Base-by-base conservation (phyloP, 37 sponge, comb jelly and placozoan genomes). In the Spongilla lacustris region DNA sequence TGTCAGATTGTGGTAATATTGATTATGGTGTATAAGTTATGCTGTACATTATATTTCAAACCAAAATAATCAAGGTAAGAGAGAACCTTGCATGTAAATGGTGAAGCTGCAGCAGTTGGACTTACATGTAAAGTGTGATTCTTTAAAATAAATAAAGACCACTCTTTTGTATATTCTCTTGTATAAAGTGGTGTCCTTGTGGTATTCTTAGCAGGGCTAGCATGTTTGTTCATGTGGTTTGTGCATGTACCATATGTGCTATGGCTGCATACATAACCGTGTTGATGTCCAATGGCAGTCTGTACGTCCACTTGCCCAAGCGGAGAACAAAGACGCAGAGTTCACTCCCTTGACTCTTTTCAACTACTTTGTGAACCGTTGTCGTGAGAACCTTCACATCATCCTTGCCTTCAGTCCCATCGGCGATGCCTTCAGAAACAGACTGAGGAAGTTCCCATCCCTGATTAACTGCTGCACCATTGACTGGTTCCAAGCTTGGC, bases 401-500 rank as follows among this genome's bases (percentile, higher is more conserved):
- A 94, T 97, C 25, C 86, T 99, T 3, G 97, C 97, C 67, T 94
- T 99, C 93, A 95, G 96, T 49, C 99, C 99, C 70, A 99, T 99
- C 22, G 99, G 99, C 28, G 96, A 97, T 74, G 95, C 99, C 58
- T 99, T 99, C 89, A 75, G 99, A 34, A 95, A 89, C 77, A 78
- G 99, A 17, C 75, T 99, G 70, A 84, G 99, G 46, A 92, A 96
- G 84, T 99, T 97, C 82, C 99, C 99, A 0, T 99, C 99, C n/a
- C 95, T 99, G 83, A 99, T 99, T 83, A 99, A 99, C 86, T 99
- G 99, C 84, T 99, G 99, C 74, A 99, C 97, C 46, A 99, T 99
- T 24, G 99, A 99, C 89, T 99, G 99, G 99, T 99, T 96, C 85
- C 93, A 92, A 87, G 97, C 95, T 29, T 97, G 97, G 97, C 97